Base-by-base conservation (phyloP, 2,888 invertebrate genomes). In the Pemphredon lugubris region DNA sequence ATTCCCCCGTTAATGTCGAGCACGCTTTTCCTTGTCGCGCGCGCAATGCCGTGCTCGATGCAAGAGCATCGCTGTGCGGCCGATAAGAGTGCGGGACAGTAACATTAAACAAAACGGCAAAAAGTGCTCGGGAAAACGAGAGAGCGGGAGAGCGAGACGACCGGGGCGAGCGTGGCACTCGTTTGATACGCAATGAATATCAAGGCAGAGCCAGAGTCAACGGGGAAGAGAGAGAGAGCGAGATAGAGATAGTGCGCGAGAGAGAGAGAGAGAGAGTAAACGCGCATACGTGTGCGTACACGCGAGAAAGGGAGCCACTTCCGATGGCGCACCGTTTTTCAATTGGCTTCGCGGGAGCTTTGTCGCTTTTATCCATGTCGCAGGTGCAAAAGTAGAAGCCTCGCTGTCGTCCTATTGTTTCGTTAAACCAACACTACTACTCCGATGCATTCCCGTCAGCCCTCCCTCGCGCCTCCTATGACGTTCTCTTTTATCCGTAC, bases 241-340 rank as follows among this genome's bases (percentile, higher is more conserved):
- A 47, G n/a, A 9, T 11, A 32, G 53, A 65, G 40, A 59, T 14
- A 26, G 44, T 32, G 44, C 9, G 14, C 40, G 16, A 42, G 11
- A 26, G 48, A 39, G 40, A 9, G 37, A 58, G 23, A 34, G 39
- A 42, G 48, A 16, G 51, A 55, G 54, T 6, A 32, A 37, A 6
- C 13, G 37, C 2, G 7, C 26, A 39, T 23, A 14, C 37, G 23
- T 13, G 47, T 21, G 30, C 6, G 16, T n/a, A 63, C 60, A 65
- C 63, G 59, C 68, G 13, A 55, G 44, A 18, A 40, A 32, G 66
- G 63, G 63, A 44, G 37, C 65, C 58, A 73, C 70, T 82, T 84
- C 76, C 83, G 83, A 76, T 80, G 75, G 51, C 20, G 34, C 53
- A 47, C 76, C 75, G 82, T 86, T 86, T 86, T 86, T 86, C 86